These are phyloP conservation scores for Lampris megalopsis DNA, from an alignment of 2,113 vertebrate genomes.

Conservation along the genomic window DNA sequence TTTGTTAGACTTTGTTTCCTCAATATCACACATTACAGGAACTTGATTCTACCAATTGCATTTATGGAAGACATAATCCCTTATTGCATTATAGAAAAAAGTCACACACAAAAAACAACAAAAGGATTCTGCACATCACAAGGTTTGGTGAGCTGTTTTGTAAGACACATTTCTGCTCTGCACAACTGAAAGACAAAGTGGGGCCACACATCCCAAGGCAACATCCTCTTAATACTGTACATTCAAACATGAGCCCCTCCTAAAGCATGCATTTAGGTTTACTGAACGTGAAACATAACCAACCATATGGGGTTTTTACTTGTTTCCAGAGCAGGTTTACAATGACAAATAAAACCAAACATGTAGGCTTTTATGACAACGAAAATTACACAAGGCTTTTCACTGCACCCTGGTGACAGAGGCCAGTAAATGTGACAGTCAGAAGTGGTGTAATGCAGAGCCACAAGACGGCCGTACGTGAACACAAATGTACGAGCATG, in stretches of 20 bases:
- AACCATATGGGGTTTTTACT: constrained; percentile 82
- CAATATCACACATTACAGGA: neutral
- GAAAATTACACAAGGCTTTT: constrained; percentile 76
- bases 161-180: constrained; percentile 27
- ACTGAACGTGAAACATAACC: constrained; percentile 71
- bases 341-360: constrained; percentile 79
- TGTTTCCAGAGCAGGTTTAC: constrained; percentile 75
- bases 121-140: neutral
- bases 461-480: constrained; percentile 13
- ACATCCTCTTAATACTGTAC: constrained; percentile 23
- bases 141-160: constrained; percentile 2
- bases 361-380: constrained; percentile 78
- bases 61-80: constrained; percentile 14
- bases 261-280: constrained; percentile 62
- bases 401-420: constrained; percentile 72
- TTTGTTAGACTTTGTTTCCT: constrained; percentile 32
- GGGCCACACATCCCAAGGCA: constrained; percentile 7
- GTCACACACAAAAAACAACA: neutral
- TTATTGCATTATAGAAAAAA: constrained; percentile 7
- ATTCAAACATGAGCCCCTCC: constrained; percentile 65
- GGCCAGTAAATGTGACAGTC: constrained; percentile 79
- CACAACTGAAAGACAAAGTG: neutral
- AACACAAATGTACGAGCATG: neutral
- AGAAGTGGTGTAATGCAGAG: constrained; percentile 45
- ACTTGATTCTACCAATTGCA: constrained; percentile 23